Percentiles rank a stretch among this genome's conserved stretches.
Conservation (phyloP, 92 coral and sea anemone genomes). For the Porites evermanni region DNA sequence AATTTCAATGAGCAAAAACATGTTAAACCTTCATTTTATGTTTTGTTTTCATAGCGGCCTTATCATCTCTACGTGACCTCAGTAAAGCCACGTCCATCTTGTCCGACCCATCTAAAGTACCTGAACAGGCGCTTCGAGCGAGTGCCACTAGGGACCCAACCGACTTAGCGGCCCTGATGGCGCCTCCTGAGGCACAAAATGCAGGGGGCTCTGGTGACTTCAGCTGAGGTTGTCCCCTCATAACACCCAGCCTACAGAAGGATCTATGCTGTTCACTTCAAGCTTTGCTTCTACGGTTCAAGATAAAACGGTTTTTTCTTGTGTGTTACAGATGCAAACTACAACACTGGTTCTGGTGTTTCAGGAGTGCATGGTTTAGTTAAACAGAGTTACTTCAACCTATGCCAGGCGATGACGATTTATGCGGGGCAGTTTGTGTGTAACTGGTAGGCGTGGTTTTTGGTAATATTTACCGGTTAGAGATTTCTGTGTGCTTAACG, state of each 20-base stretch:
- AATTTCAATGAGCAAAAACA: too few relatives aligned
- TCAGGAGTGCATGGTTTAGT: not conserved
- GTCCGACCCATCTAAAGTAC: conserved; percentile 90
- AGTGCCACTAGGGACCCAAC: conserved; percentile 75
- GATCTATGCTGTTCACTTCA: not conserved
- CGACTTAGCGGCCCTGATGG: conserved; percentile 57
- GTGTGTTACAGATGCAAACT: not conserved
- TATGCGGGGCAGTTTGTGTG: not conserved
- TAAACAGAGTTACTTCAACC: not conserved
- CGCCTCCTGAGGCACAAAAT: conserved; percentile 29
- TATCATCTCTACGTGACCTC: conserved; percentile 93
- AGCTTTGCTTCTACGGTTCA: conserved; percentile 8
- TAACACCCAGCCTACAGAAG: not conserved
- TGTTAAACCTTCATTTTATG: too few relatives aligned
- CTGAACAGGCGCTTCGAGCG: conserved; percentile 87
- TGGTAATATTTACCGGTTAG: not conserved
- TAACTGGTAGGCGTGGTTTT: not conserved
- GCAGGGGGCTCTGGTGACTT: conserved; percentile 36
- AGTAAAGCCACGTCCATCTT: conserved; percentile 94
- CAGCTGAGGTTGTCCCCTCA: not conserved
- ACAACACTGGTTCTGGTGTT: not conserved
- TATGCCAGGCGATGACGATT: not conserved
- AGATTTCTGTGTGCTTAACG: too few relatives aligned
- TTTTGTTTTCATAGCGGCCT: conserved; percentile 67
- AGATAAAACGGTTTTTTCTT: not conserved